A percentile compares a stretch with the other conserved stretches of the same genome.
Evolutionary conservation across 2,888 invertebrate species (phyloP).

Genomic region (Agapostemon virescens): DNA sequence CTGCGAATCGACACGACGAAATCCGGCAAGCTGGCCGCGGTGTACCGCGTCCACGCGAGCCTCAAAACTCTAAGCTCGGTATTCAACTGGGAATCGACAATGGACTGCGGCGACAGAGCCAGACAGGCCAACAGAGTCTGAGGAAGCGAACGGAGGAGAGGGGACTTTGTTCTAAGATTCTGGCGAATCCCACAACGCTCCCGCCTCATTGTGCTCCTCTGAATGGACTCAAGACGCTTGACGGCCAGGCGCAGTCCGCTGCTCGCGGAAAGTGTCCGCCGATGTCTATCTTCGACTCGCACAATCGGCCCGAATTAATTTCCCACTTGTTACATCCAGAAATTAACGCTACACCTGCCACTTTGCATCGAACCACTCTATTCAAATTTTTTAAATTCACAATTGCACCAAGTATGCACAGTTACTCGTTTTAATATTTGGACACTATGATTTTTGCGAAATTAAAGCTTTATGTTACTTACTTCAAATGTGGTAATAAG

Average conservation of each 20-base stretch:
- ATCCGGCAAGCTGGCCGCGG: slow-evolving; percentile 28
- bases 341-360: too few relatives aligned
- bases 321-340: neutral
- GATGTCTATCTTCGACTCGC: neutral
- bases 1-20: slow-evolving; percentile 38
- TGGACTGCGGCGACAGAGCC: slow-evolving; percentile 15
- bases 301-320: neutral
- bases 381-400: too few relatives aligned
- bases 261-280: neutral
- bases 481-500: too few relatives aligned
- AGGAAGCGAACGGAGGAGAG: slow-evolving; percentile 3
- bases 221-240: slow-evolving; percentile 15
- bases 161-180: slow-evolving; percentile 47
- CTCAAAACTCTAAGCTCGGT: slow-evolving; percentile 43
- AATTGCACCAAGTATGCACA: too few relatives aligned
- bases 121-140: neutral
- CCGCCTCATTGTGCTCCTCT: slow-evolving; percentile 23
- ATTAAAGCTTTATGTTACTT: too few relatives aligned
- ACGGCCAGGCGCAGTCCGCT: neutral
- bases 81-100: slow-evolving; percentile 47
- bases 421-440: too few relatives aligned
- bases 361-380: too few relatives aligned
- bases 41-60: slow-evolving; percentile 29
- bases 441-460: too few relatives aligned
- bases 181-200: slow-evolving; percentile 14